Evolutionary conservation across 2,888 invertebrate genomes (phyloP), one percentile per base, ranked within the genome.

Genomic region (Ophion ellenae): DNA sequence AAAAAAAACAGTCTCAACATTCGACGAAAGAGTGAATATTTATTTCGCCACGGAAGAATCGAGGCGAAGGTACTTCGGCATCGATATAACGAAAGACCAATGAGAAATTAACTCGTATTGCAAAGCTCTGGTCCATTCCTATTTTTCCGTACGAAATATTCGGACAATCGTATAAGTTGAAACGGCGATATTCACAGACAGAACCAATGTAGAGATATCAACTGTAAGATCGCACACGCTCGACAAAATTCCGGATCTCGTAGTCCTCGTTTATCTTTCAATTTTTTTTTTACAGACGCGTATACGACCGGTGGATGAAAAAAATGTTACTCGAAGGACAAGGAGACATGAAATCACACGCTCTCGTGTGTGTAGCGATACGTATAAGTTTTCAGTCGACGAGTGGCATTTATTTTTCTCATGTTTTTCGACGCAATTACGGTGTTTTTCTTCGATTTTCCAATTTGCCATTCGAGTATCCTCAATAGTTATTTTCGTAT

Each of bases 401-500:
- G 84, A 76, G 84, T 83, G 85, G 84, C 85, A 69, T 82, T 80
- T 69, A 69, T 67, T 75, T 28, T 53, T 17, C 14, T 28, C 24
- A 82, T 80, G 24, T 75, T 64, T 70, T 71, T 63, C 57, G 61
- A 40, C 79, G 78, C 75, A 82, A 82, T 74, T 77, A 75, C 76
- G 32, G 69, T 77, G 67, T 66, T 73, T 75, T 76, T 82, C 85
- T 87, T 57, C 63, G 14, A 63, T 24, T n/a, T 63, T 63, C n/a
- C 3, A 71, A 73, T 73, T 87, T 83, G 83, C 78, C 45, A 40
- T 88, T 77, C 82, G 66, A 77, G 66, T 75, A 70, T 74, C 69
- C 36, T 86, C 81, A 69, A 85, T 87, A 89, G 87, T 89, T 88
- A 86, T 88, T 90, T 91, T 88, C 90, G 92, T 93, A 93, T 93